Evolutionary conservation across 1,140 invertebrate genomes (phyloP), one percentile per base, ranked within the genome.

Genomic region (Mercenaria mercenaria): DNA sequence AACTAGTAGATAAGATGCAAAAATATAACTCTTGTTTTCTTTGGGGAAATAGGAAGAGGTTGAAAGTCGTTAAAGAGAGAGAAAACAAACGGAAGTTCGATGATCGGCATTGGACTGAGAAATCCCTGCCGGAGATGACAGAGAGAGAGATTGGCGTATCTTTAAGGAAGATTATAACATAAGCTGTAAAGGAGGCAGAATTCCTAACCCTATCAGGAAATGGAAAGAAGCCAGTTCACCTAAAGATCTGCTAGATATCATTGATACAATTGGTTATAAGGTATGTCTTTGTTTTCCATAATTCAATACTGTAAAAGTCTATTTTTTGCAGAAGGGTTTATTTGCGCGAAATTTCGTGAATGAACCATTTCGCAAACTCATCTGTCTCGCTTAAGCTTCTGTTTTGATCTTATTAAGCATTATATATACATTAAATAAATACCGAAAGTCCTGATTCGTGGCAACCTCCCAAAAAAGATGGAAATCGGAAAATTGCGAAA

Each of bases 161-260:
- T 99, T 99, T 94, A 97, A 99, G 90, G 99, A 99, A 96, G 99
- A 99, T 96, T 99, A 99, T 95, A 99, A 99, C 95, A 99, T 99
- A 69, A 98, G 98, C 6, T 99, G 99, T 72, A 99, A 99, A 96
- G 99, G 99, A 89, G 99, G 99, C 0, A 97, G 97, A 94, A 99
- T 99, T 94, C 99, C 99, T 6, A 98, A 99, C 96, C 99, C 99
- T 0, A 98, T 99, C 72, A 96, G 99, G 23, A 97, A 97, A 50
- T 99, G 99, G 99, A 98, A 98, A 91, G 99, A 99, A 96, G 98
- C 98, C 18, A 97, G 97, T 26, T 97, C 99, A 91, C 98, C 98
- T 37, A 97, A 97, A 93, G 98, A 99, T 96, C 98, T 99, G 90
- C 97, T 98, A 93, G 99, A 99, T 61, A 99, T 99, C 74, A 99